phyloP scores from a whole-genome alignment of 2,113 vertebrate species.

The Phaetusa simplex region DNA sequence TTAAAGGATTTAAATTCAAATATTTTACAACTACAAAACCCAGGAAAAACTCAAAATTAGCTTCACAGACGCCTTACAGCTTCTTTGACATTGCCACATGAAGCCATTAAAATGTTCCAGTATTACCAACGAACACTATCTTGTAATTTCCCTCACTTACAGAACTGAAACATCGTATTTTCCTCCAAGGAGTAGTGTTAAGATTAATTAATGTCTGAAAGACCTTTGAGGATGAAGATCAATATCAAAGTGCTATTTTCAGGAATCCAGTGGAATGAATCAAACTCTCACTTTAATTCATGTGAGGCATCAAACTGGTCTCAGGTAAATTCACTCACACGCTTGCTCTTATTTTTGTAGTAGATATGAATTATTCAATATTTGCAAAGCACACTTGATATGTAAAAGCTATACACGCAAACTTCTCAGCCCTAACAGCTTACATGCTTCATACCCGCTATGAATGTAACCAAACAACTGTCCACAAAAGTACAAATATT shows the following conservation, averaged over 20 bases:
- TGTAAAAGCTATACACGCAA: background rate
- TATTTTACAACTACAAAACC: background rate
- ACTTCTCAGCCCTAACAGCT: background rate
- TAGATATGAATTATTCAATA: constrained; percentile 20
- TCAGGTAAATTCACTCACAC: constrained; percentile 16
- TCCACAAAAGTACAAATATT: background rate
- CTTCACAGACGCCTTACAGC: background rate
- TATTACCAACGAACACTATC: rapidly evolving
- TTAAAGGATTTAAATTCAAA: background rate
- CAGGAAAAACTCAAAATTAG: background rate
- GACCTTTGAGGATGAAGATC: constrained; percentile 42
- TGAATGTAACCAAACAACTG: background rate
- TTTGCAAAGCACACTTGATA: background rate
- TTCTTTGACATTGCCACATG: background rate
- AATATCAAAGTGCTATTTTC: background rate
- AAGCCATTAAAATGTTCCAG: background rate
- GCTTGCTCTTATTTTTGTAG: constrained; percentile 4
- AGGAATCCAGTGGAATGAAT: constrained; percentile 35
- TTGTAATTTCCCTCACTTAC: background rate
- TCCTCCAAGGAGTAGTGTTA: background rate
- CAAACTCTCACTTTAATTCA: constrained; percentile 3
- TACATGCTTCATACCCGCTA: background rate
- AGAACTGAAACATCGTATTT: background rate
- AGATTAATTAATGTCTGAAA: constrained; percentile 29
- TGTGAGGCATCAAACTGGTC: background rate